These are phyloP conservation scores for Drosophila formosana DNA, from an alignment of 2,888 invertebrate genomes.

Conservation along the genomic window DNA sequence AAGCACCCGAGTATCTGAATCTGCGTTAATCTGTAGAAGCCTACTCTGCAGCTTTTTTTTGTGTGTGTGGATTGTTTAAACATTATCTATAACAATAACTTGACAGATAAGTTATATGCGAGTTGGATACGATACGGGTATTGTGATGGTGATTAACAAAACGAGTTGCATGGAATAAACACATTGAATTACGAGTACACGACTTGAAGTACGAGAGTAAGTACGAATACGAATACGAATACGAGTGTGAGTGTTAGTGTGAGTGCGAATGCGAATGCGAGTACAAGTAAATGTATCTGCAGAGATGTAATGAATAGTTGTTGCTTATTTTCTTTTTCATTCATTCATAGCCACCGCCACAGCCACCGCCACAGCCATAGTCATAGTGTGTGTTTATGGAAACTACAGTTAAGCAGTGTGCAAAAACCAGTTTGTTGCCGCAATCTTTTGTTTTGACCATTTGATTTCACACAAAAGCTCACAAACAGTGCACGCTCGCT, in stretches of 20 bases:
- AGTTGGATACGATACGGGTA: conserved; percentile 1
- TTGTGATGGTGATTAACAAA: conserved; percentile 1
- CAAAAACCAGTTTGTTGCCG: conserved; percentile 69
- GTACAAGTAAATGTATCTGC: conserved; percentile 23
- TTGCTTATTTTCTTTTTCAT: conserved; percentile 48
- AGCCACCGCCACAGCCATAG: not conserved
- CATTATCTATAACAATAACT: conserved; percentile 7
- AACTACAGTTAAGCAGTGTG: conserved; percentile 50
- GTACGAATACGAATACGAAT: not conserved
- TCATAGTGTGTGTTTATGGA: conserved; percentile 29
- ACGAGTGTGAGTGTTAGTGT: not conserved
- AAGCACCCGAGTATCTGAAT: not conserved
- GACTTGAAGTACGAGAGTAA: conserved; percentile 2
- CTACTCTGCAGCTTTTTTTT: not conserved
- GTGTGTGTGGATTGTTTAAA: not conserved
- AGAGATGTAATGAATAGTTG: conserved; percentile 36
- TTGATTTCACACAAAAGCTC: conserved; percentile 58
- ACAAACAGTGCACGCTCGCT: conserved; percentile 28
- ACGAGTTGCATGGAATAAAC: conserved; percentile 9
- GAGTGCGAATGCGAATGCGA: not conserved
- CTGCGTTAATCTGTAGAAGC: not conserved
- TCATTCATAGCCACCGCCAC: conserved; percentile 8
- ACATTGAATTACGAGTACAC: conserved; percentile 1
- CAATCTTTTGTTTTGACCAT: conserved; percentile 70
- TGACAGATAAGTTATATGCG: conserved; percentile 4